phyloP scores from a whole-genome alignment of 2,888 invertebrate species.

The Galerucella calmariensis region DNA sequence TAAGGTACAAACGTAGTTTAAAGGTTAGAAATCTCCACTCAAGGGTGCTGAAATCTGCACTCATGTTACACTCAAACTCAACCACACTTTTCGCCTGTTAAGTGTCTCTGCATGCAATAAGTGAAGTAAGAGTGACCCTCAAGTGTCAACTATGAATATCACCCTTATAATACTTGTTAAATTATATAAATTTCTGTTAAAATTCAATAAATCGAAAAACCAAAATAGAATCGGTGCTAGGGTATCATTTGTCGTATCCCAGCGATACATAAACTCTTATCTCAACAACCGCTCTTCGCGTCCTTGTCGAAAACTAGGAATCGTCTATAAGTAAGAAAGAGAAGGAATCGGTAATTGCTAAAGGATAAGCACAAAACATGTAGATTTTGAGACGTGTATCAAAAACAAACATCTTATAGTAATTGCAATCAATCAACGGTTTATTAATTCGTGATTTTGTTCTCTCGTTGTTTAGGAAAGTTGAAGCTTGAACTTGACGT shows the following conservation, averaged over 20 bases:
- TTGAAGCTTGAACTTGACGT: slow-evolving; percentile 41
- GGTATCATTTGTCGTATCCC: not conserved
- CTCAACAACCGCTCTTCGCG: slow-evolving; percentile 38
- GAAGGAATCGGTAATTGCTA: slow-evolving; percentile 33
- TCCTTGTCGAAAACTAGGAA: slow-evolving; percentile 31
- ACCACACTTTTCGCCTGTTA: too few species aligned
- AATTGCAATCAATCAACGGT: slow-evolving; percentile 65
- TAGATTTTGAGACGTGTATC: slow-evolving; percentile 63
- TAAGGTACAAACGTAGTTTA: too few species aligned
- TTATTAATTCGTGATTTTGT: slow-evolving; percentile 48
- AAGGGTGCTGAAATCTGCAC: too few species aligned
- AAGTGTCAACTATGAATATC: too few species aligned
- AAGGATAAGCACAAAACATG: slow-evolving; percentile 59
- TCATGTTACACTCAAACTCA: too few species aligned
- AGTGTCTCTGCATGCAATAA: too few species aligned
- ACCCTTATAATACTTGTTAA: too few species aligned
- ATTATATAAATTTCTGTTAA: too few species aligned
- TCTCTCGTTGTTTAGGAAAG: slow-evolving; percentile 39
- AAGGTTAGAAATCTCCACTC: too few species aligned
- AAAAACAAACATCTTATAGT: slow-evolving; percentile 64
- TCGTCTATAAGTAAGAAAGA: slow-evolving; percentile 9
- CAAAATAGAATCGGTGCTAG: not conserved
- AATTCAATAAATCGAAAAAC: too few species aligned
- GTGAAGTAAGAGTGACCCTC: too few species aligned
- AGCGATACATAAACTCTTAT: slow-evolving; percentile 22